phyloP scores from a whole-genome alignment of 2,888 invertebrate species.

The Epistrophella euchroma region DNA sequence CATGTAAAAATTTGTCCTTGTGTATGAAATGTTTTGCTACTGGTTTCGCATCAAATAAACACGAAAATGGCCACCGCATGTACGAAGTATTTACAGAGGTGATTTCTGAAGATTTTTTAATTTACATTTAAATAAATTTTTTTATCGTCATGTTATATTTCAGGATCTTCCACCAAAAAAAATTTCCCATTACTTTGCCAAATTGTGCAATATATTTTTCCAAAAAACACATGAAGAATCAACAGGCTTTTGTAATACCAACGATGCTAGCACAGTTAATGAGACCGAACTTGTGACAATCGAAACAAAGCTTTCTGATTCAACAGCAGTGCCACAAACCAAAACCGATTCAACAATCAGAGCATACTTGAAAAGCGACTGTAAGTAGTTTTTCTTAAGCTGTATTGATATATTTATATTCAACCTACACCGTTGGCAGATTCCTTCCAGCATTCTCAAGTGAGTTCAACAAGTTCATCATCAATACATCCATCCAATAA shows the following conservation, averaged over 20 bases:
- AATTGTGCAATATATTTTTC: slow-evolving; percentile 80
- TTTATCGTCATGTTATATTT: neutral
- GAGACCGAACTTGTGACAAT: slow-evolving; percentile 78
- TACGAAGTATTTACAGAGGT: slow-evolving; percentile 82
- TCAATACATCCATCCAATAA: slow-evolving; percentile 79
- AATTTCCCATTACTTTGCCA: slow-evolving; percentile 80
- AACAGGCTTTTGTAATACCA: slow-evolving; percentile 80
- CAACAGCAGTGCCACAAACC: slow-evolving; percentile 45
- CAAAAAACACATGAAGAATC: slow-evolving; percentile 78
- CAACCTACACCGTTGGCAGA: neutral
- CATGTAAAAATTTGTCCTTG: slow-evolving; percentile 81
- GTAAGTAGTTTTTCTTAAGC: slow-evolving; percentile 39
- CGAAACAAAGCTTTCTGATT: slow-evolving; percentile 56
- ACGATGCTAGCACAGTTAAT: slow-evolving; percentile 77
- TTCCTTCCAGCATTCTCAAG: slow-evolving; percentile 76
- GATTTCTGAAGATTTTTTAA: slow-evolving; percentile 33
- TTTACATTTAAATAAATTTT: neutral
- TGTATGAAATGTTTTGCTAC: slow-evolving; percentile 82
- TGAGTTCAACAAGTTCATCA: slow-evolving; percentile 77
- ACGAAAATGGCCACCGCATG: slow-evolving; percentile 81
- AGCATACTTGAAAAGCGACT: slow-evolving; percentile 49
- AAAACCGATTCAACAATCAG: slow-evolving; percentile 47
- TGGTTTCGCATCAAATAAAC: slow-evolving; percentile 80
- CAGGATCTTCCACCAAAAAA: slow-evolving; percentile 80
- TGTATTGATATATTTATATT: neutral